Percentiles rank a stretch among this genome's conserved stretches.
Conservation (phyloP, 2,888 invertebrate genomes). For the Patella caerulea region DNA sequence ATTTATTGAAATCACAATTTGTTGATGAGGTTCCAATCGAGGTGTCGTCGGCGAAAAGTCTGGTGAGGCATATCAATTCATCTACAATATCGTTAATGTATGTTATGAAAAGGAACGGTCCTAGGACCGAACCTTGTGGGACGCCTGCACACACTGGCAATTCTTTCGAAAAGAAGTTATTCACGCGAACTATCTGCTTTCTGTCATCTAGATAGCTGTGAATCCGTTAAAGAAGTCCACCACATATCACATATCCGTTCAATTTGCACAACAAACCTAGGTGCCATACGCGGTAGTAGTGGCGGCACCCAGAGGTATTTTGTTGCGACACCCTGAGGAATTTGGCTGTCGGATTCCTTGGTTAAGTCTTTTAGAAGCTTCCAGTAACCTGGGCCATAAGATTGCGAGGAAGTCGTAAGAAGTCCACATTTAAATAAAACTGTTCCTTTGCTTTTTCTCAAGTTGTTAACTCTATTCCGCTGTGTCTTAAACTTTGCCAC, state of each 20-base stretch:
- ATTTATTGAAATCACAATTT: neutral
- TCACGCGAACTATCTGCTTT: neutral
- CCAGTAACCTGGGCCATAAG: too few species aligned
- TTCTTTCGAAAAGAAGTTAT: neutral
- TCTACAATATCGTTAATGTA: neutral
- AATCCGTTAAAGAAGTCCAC: neutral
- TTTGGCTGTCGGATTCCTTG: too few species aligned
- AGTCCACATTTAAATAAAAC: too few species aligned
- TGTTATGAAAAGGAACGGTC: neutral
- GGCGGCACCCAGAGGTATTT: too few species aligned
- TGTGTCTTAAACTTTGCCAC: too few species aligned
- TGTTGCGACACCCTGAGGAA: too few species aligned
- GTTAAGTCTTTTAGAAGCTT: too few species aligned
- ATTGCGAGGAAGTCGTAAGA: too few species aligned
- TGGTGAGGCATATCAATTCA: neutral
- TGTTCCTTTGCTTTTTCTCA: too few species aligned
- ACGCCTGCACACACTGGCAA: neutral
- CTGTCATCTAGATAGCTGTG: neutral
- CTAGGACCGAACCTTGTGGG: neutral
- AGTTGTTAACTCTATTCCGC: too few species aligned
- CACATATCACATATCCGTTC: constrained; percentile 9
- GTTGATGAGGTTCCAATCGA: neutral
- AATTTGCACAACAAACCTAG: constrained; percentile 14
- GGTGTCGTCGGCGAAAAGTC: neutral
- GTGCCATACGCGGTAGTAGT: constrained; percentile 5